Base-by-base conservation (phyloP, 2,888 invertebrate species). In the Schrankia costaestrigalis region DNA sequence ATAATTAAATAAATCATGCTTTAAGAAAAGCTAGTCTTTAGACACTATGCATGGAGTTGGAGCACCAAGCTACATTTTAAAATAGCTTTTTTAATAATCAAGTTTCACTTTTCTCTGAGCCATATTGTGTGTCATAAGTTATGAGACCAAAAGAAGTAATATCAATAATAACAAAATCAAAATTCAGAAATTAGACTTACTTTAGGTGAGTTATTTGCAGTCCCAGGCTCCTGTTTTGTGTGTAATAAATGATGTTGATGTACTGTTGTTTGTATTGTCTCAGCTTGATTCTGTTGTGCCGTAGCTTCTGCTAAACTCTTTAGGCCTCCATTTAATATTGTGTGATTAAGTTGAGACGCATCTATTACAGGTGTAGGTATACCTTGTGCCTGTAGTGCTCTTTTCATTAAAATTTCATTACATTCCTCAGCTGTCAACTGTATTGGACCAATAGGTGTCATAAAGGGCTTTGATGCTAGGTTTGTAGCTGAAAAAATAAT, bases 391-490 rank as follows among this genome's bases (percentile, higher is more conserved):
- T 93, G 93, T 0, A 93, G 85, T 1, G 93, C 93, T 47, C 93
- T 81, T 66, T 93, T 93, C 91, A 93, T 92, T 50, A 93, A 79
- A 46, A 93, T 93, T 77, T 93, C 93, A 74, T 93, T 93, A 81
- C 93, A 93, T 89, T 93, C 93, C 71, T 93, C 93, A 1, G 92
- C 92, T 0, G 93, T 93, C 10, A 93, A 78, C 65, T 93, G 93
- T 45, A 93, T 84, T 4, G 93, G 93, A 26, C 93, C 93, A 31
- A 93, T 82, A 2, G 93, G 92, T 43, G 93, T 92, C 90, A 91
- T 91, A 66, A 93, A 93, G 48, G 92, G 92, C 67, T 91, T 91
- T 34, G 83, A 69, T 37, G 81, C 63, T 33, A 89, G 54, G 50
- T 82, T 83, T 37, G 82, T 63, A 35, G 86, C 85, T 86, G 79